phyloP scores from a whole-genome alignment of 2,113 vertebrate genomes.

The Poecilia latipinna region DNA sequence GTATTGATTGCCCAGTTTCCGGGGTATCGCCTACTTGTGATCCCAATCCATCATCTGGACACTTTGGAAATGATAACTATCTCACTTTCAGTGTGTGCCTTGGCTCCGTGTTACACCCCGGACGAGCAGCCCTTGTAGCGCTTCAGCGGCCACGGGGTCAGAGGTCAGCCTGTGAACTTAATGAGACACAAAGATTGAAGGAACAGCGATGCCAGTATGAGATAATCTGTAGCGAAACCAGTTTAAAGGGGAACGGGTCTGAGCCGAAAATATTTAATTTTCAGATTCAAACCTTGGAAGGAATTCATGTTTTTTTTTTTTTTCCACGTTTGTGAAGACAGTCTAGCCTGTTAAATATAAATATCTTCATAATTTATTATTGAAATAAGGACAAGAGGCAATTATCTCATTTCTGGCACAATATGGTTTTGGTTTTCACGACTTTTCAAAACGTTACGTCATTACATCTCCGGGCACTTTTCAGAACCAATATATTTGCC shows the following conservation, averaged over 20 bases:
- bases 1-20: neutral
- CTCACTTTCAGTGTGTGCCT: constrained; percentile 27
- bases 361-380: neutral
- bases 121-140: constrained; percentile 15
- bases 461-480: neutral
- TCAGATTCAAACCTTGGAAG: neutral
- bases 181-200: constrained; percentile 37
- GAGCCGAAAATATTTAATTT: neutral
- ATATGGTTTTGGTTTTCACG: too few relatives aligned
- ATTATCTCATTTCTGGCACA: too few relatives aligned
- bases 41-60: constrained; percentile 9
- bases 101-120: constrained; percentile 33
- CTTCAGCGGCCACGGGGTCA: constrained; percentile 53
- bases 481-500: neutral
- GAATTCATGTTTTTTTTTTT: too few relatives aligned
- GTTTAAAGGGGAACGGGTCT: neutral
- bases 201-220: constrained; percentile 18
- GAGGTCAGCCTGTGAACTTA: constrained; percentile 29
- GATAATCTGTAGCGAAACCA: constrained; percentile 11
- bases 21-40: neutral
- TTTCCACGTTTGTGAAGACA: neutral
- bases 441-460: too few relatives aligned
- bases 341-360: neutral
- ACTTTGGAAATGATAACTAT: constrained; percentile 30
- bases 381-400: too few relatives aligned